Evolutionary conservation across 1,140 invertebrate genomes (phyloP).

Genomic region (Mya arenaria): DNA sequence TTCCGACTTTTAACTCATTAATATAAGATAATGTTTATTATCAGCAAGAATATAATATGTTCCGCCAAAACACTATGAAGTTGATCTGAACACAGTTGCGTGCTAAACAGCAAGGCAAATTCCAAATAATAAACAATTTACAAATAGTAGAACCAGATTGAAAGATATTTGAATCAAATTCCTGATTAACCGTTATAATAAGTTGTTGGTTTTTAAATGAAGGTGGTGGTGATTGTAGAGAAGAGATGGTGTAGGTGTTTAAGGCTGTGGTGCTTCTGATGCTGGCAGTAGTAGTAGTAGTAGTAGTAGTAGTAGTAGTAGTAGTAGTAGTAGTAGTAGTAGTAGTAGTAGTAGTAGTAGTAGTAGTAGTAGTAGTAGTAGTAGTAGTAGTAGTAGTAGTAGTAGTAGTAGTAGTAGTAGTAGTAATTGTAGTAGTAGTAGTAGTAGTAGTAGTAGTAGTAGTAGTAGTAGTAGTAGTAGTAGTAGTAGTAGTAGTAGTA

Average conservation of each 20-base stretch:
- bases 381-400: slow-evolving; percentile 11
- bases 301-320: neutral
- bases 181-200: too few relatives aligned
- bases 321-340: neutral
- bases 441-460: slow-evolving; percentile 23
- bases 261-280: neutral
- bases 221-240: neutral
- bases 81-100: too few relatives aligned
- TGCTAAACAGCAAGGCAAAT: too few relatives aligned
- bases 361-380: neutral
- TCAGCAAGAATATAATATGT: too few relatives aligned
- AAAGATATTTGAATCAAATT: too few relatives aligned
- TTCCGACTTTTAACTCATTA: too few relatives aligned
- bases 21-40: too few relatives aligned
- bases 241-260: neutral
- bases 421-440: slow-evolving; percentile 17
- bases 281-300: neutral
- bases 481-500: slow-evolving; percentile 52
- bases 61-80: too few relatives aligned
- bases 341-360: slow-evolving; percentile 12
- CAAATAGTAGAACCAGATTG: too few relatives aligned
- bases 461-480: neutral
- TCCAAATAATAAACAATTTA: too few relatives aligned
- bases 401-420: slow-evolving; percentile 19
- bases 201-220: too few relatives aligned